Percentiles rank a stretch among this genome's conserved stretches.
phyloP scores from a whole-genome alignment of 1,140 invertebrate genomes.

The Lucilia sericata region DNA sequence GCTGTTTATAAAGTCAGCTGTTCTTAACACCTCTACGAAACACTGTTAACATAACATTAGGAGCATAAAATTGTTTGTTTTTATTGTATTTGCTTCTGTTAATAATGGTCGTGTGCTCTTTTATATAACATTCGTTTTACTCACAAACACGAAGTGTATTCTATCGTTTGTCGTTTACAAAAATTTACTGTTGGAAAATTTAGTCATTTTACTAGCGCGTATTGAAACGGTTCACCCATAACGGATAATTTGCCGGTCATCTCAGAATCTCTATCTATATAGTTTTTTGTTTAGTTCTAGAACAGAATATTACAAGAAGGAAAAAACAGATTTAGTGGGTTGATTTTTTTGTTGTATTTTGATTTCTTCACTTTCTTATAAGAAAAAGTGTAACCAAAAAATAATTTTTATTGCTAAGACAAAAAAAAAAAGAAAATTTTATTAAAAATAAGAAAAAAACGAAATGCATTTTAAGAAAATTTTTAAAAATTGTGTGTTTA shows the following conservation, averaged over 20 bases:
- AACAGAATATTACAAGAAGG: neutral
- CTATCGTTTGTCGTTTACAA: neutral
- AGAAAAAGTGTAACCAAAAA: neutral
- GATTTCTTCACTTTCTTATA: neutral
- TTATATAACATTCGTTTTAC: neutral
- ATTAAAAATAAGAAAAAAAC: neutral
- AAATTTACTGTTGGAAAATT: conserved; percentile 29
- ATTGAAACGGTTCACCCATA: conserved; percentile 32
- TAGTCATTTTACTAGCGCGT: conserved; percentile 38
- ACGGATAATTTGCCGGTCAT: conserved; percentile 19
- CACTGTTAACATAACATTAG: too few species aligned
- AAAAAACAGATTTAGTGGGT: neutral
- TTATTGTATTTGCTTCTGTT: neutral
- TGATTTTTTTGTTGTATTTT: neutral
- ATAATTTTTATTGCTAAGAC: neutral
- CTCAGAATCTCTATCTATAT: neutral
- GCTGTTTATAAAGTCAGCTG: conserved; percentile 11
- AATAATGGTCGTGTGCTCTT: conserved; percentile 20
- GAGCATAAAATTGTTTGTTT: neutral
- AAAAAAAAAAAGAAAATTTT: neutral
- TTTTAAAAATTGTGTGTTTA: neutral
- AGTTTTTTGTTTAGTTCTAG: neutral
- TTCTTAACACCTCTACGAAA: too few species aligned
- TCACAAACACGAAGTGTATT: conserved; percentile 1
- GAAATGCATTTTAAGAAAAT: neutral